Conservation (phyloP, 2,797 vertebrate genomes). For the Squalus acanthias region DNA sequence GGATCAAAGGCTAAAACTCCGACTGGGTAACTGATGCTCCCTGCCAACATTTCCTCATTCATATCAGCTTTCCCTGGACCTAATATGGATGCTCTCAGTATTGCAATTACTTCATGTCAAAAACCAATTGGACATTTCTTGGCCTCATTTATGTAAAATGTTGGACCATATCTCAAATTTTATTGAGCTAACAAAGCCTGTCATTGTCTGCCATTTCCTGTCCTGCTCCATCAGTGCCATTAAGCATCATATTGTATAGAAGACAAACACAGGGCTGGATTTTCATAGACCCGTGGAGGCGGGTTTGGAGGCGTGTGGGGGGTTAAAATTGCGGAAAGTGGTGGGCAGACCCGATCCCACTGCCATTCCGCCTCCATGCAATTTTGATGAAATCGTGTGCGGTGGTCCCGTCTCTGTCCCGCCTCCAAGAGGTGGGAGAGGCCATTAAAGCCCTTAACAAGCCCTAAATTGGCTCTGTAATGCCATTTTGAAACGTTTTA, state of each 20-base stretch:
- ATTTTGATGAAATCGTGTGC: too few relatives aligned
- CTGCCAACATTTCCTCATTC: constrained; percentile 69
- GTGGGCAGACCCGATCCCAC: too few relatives aligned
- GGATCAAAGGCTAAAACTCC: constrained; percentile 67
- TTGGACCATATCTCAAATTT: constrained; percentile 83
- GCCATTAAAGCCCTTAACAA: too few relatives aligned
- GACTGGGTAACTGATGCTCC: constrained; percentile 63
- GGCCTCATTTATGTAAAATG: constrained; percentile 55
- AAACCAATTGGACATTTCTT: constrained; percentile 93
- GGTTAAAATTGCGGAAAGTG: too few relatives aligned
- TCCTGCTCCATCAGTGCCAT: constrained; percentile 76
- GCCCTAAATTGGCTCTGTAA: too few relatives aligned
- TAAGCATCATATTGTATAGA: constrained; percentile 50
- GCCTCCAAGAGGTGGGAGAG: too few relatives aligned
- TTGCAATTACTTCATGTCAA: constrained; percentile 79
- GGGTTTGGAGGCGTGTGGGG: too few relatives aligned
- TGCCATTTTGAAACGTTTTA: too few relatives aligned
- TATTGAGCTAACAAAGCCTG: constrained; percentile 86
- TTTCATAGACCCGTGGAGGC: too few relatives aligned
- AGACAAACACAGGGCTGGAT: background rate
- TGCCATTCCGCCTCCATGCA: too few relatives aligned
- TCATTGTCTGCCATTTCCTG: constrained; percentile 92
- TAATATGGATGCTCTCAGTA: constrained; percentile 72
- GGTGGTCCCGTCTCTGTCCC: too few relatives aligned
- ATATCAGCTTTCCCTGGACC: constrained; percentile 59